Base-by-base conservation (phyloP, 2,797 vertebrate genomes). In the Urophycis tenuis region DNA sequence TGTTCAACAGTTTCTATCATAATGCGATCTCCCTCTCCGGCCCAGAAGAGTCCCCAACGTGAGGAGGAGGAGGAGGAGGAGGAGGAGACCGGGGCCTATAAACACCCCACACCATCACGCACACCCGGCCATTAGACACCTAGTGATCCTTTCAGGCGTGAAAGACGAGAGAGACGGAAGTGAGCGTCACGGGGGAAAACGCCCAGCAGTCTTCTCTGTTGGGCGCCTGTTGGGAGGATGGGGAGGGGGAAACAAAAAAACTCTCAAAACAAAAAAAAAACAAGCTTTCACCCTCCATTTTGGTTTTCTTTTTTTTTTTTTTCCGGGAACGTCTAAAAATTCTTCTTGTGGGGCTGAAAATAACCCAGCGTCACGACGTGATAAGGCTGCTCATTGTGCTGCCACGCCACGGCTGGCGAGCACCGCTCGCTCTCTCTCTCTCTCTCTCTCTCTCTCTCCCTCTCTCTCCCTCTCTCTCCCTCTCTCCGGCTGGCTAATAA, bases 401-500 rank as follows among this genome's bases (percentile, higher is more conserved):
- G 60, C 60, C 90, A 82, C 77, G 86, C 76, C 36, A 75, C 31
- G 9, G 78, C 75, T 67, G 34, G 25, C 79, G 30, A 34, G 77
- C 74, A 75, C 72, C n/a, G 8, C 60, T 29, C n/a, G 1, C 25
- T 11, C 60, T 11, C 60, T 64, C 60, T 64, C 60, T 53, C 45
- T 19, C 41, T 49, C 11, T 8, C 11, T 10, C 36, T 39, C 2
- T 39, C 36, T 39, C 11, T 10, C 3, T 12, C 36, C 9, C 36
- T 8, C 36, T 12, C 36, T 12, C 36, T 12, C 36, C 12, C 36
- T 39, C 36, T 12, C 36, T 39, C 36, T 39, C 36, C 12, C 36
- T 49, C 41, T 64, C 60, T 64, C 60, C 15, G n/a, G n/a, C 60
- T 29, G n/a, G 88, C 87, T 91, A 91, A 92, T 92, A 89, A 88